Evolutionary conservation across 2,888 invertebrate species (phyloP), one percentile per base, ranked within the genome.

Genomic region (Pammene fasciana): DNA sequence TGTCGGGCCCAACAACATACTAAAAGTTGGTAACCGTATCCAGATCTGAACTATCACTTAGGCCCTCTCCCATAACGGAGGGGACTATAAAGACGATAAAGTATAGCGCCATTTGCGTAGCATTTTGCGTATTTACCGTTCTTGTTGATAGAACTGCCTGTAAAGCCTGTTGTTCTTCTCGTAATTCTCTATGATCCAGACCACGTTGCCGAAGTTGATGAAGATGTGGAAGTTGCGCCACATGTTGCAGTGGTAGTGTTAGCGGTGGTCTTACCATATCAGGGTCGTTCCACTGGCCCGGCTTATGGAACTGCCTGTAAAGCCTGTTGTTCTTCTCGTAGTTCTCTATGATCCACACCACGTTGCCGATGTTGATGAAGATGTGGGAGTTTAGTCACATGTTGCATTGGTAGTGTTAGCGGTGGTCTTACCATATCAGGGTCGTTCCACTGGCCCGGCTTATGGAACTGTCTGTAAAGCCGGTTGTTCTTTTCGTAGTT

Each of bases 261-360:
- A 26, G 26, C 26, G 26, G 26, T 26, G 26, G 26, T 26, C 26
- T 26, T 41, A 95, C 95, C 96, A 95, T 96, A 82, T 96, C 96
- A 0, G 95, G 95, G 78, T 96, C 96, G 74, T 95, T 95, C 95
- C 95, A 96, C 72, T 94, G 94, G 0, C 95, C 95, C 0, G 95
- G 95, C 0, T 94, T 95, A 61, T 95, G 94, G 78, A 93, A 86
- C 0, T 81, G 76, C 1, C 87, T 85, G 45, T 95, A 79, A 10
- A 90, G 85, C 46, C 92, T 85, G 74, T 94, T 83, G 0, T 75
- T 86, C 0, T 73, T 70, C 56, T 90, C 87, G 77, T 94, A 95
- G 85, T 94, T 93, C 0, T 85, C 76, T n/a, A 95, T 87, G 67
- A 95, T 95, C 11, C 75, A 77, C 0, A 82, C 82, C 0, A 95